Percentiles rank a stretch among this genome's conserved stretches.
Evolutionary conservation across 2,888 invertebrate species (phyloP).

Genomic region (Pseudanteris insignis): DNA sequence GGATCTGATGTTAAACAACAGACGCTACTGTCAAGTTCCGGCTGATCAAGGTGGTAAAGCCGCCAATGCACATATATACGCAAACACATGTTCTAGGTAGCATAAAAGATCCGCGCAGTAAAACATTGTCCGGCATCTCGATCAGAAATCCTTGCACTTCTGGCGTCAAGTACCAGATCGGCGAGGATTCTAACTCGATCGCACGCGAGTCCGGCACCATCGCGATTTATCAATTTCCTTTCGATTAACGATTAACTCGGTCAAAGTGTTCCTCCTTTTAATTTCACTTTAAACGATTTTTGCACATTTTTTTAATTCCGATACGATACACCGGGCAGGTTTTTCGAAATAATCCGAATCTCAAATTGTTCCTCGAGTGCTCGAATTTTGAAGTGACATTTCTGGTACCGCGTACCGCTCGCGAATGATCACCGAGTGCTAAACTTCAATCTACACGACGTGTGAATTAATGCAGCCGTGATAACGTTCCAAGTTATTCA

Average conservation of each 20-base stretch:
- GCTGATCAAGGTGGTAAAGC: conserved; percentile 43
- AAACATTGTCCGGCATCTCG: conserved; percentile 41
- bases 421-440: too few relatives aligned
- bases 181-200: neutral
- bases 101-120: conserved; percentile 42
- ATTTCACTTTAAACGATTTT: too few relatives aligned
- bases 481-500: too few relatives aligned
- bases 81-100: conserved; percentile 24
- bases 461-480: too few relatives aligned
- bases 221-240: neutral
- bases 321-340: too few relatives aligned
- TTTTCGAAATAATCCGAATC: too few relatives aligned
- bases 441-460: too few relatives aligned
- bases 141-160: conserved; percentile 36
- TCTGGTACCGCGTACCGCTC: too few relatives aligned
- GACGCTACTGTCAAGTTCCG: conserved; percentile 39
- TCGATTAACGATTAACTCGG: neutral
- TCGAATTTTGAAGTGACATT: too few relatives aligned
- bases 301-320: too few relatives aligned
- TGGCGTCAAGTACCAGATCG: conserved; percentile 21
- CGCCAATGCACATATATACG: conserved; percentile 25
- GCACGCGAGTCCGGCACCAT: neutral
- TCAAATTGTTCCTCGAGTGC: too few relatives aligned
- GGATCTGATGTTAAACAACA: conserved; percentile 32
- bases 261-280: too few relatives aligned